phyloP scores from a whole-genome alignment of 2,888 invertebrate genomes.

The Lithosia quadra region DNA sequence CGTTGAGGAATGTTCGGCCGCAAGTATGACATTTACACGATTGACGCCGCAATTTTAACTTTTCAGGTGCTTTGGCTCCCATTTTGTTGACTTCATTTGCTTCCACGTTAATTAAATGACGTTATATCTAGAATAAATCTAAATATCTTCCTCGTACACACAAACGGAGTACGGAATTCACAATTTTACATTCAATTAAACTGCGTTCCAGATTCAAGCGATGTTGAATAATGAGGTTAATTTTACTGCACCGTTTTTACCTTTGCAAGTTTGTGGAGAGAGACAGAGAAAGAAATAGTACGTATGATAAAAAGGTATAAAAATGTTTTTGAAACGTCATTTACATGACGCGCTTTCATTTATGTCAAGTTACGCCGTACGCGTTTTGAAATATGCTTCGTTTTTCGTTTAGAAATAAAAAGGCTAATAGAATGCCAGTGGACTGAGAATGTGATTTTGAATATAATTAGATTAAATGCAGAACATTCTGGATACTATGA shows the following conservation, averaged over 20 bases:
- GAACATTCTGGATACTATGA: too few relatives aligned
- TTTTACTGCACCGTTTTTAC: neutral
- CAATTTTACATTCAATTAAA: slow-evolving; percentile 2
- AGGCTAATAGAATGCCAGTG: neutral
- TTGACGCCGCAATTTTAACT: slow-evolving; percentile 56
- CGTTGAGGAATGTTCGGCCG: slow-evolving; percentile 58
- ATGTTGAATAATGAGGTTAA: neutral
- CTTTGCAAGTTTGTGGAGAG: neutral
- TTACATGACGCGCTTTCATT: slow-evolving; percentile 21
- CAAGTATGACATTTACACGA: slow-evolving; percentile 66
- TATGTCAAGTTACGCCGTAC: slow-evolving; percentile 15
- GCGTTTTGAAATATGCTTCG: slow-evolving; percentile 14
- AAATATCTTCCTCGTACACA: neutral
- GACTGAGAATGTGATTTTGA: neutral
- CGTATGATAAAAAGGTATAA: neutral
- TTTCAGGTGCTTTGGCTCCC: slow-evolving; percentile 66
- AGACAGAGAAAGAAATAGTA: neutral
- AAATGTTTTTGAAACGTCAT: slow-evolving; percentile 7
- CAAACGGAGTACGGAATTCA: neutral
- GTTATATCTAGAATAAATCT: slow-evolving; percentile 4
- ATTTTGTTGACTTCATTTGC: slow-evolving; percentile 54
- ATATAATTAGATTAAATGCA: too few relatives aligned
- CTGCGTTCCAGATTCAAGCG: slow-evolving; percentile 9
- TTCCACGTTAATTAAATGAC: neutral
- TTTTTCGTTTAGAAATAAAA: slow-evolving; percentile 16